phyloP scores from a whole-genome alignment of 1,140 invertebrate genomes.

The Dreissena polymorpha region DNA sequence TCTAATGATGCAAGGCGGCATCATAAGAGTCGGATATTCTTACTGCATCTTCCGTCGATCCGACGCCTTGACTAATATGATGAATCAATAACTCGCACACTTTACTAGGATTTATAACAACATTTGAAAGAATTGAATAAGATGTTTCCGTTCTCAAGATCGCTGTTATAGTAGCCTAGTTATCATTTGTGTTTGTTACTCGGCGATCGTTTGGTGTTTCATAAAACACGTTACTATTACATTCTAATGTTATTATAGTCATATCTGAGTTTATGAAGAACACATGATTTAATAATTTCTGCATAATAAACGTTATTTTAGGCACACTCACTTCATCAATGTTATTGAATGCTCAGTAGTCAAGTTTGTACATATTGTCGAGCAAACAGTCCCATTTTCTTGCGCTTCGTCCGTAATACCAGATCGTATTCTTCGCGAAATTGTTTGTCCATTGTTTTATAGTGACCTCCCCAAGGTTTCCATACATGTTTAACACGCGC shows the following conservation, averaged over 20 bases:
- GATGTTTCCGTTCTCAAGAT: slow-evolving; percentile 53
- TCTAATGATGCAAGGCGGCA: neutral
- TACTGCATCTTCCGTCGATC: neutral
- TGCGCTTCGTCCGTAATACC: slow-evolving; percentile 76
- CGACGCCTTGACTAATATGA: slow-evolving; percentile 72
- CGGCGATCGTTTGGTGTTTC: slow-evolving; percentile 54
- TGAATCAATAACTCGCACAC: slow-evolving; percentile 78
- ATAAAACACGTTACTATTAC: slow-evolving; percentile 76
- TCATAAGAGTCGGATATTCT: neutral
- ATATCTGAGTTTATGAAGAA: slow-evolving; percentile 16
- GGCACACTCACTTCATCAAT: slow-evolving; percentile 78
- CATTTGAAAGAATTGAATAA: slow-evolving; percentile 69
- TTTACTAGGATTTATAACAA: slow-evolving; percentile 68
- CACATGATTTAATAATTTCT: slow-evolving; percentile 53
- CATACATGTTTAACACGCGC: slow-evolving; percentile 66
- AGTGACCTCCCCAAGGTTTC: slow-evolving; percentile 58
- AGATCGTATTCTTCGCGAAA: slow-evolving; percentile 59
- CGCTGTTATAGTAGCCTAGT: slow-evolving; percentile 63
- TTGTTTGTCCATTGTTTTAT: slow-evolving; percentile 63
- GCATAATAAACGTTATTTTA: slow-evolving; percentile 53
- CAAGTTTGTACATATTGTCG: slow-evolving; percentile 69
- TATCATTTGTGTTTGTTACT: slow-evolving; percentile 39
- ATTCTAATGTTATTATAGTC: slow-evolving; percentile 63
- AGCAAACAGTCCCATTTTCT: slow-evolving; percentile 77
- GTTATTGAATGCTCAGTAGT: slow-evolving; percentile 74